Conservation (phyloP, 2,113 vertebrate species). For the Anseranas semipalmata region DNA sequence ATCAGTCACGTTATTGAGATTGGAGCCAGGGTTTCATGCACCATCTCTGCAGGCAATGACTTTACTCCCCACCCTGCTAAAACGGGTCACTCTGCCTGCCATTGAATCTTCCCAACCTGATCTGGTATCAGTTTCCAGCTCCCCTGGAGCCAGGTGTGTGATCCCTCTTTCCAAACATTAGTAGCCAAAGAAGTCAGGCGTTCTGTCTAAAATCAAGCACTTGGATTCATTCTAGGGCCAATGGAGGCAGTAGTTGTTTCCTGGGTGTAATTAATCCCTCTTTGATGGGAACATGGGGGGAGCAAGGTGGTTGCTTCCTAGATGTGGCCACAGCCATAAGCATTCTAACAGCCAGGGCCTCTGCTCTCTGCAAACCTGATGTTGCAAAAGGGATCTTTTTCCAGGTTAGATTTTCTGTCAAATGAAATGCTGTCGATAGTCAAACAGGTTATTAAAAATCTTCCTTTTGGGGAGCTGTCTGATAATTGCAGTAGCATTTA, state of each 20-base stretch:
- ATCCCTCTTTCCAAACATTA: background rate
- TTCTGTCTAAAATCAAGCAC: background rate
- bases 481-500: background rate
- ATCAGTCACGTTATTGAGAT: background rate
- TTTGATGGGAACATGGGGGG: background rate
- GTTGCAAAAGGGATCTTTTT: background rate
- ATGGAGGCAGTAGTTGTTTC: background rate
- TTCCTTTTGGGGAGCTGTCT: background rate
- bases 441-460: background rate
- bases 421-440: background rate
- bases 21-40: background rate
- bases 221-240: background rate
- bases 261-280: background rate
- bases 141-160: background rate
- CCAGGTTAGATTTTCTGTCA: background rate
- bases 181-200: background rate
- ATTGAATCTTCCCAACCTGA: background rate
- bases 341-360: background rate
- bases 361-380: background rate
- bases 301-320: background rate
- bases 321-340: background rate
- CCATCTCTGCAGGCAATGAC: background rate
- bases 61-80: background rate
- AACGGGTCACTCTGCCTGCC: accelerated
- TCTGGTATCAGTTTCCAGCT: accelerated